These are phyloP conservation scores for Drosophila imparisetae DNA, from an alignment of 2,888 invertebrate species.

Conservation along the genomic window DNA sequence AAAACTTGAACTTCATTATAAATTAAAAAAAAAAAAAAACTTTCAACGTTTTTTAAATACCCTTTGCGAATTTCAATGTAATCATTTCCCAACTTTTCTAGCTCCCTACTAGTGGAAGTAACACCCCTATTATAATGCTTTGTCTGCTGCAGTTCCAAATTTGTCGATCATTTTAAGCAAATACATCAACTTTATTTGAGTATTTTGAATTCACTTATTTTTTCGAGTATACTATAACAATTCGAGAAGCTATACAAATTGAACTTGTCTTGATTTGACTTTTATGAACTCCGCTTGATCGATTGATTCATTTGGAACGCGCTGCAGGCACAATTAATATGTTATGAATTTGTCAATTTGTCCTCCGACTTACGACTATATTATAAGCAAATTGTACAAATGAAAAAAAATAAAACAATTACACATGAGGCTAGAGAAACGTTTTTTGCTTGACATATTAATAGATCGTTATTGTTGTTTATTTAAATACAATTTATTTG, in stretches of 20 bases:
- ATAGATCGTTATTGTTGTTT: neutral
- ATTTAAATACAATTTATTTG: neutral
- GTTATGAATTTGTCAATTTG: neutral
- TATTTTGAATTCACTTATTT: neutral
- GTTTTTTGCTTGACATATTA: neutral
- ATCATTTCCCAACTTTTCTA: neutral
- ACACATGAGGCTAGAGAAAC: neutral
- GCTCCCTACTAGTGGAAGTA: neutral
- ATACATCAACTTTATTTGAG: neutral
- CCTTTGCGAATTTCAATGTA: neutral
- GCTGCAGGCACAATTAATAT: neutral
- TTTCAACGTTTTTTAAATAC: neutral
- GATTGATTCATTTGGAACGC: neutral
- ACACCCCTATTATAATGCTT: neutral
- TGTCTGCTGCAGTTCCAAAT: neutral
- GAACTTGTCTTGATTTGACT: neutral
- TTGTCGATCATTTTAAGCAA: neutral
- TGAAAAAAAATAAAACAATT: neutral
- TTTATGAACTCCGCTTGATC: neutral
- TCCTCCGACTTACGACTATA: neutral
- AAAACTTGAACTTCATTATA: neutral
- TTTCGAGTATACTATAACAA: neutral
- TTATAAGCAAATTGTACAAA: neutral
- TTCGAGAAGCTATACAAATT: neutral
- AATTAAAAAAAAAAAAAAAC: neutral